Evolutionary conservation across 1,140 invertebrate genomes (phyloP).

Genomic region (Elysia chlorotica): DNA sequence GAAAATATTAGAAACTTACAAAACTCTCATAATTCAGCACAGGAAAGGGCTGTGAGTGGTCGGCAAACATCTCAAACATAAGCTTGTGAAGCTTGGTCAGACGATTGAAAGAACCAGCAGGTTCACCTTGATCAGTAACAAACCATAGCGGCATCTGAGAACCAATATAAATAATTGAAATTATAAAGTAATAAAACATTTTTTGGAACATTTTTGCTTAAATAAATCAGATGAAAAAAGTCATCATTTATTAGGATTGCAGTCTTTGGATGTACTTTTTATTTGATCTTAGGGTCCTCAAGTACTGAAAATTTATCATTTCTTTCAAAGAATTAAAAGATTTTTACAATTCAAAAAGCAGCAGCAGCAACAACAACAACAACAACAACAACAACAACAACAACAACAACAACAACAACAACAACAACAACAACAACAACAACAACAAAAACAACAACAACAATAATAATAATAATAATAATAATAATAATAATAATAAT

Average conservation of each 20-base stretch:
- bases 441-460: neutral
- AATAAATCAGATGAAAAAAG: no score
- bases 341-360: no score
- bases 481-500: neutral
- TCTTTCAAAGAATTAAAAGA: no score
- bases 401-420: neutral
- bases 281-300: no score
- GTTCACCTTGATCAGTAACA: constrained; percentile 16
- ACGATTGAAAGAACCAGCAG: constrained; percentile 36
- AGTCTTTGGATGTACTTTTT: no score
- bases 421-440: neutral
- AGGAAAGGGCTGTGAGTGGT: constrained; percentile 41
- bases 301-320: no score
- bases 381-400: neutral
- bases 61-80: constrained; percentile 60
- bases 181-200: no score
- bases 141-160: constrained; percentile 57
- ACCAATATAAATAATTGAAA: neutral
- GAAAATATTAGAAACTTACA: constrained; percentile 38
- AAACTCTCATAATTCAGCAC: constrained; percentile 54
- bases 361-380: no score
- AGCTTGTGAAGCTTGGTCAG: constrained; percentile 40
- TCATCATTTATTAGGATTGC: no score
- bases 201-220: no score
- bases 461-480: neutral